Base-by-base conservation (phyloP, 2,113 vertebrate genomes). In the Eleginops maclovinus region DNA sequence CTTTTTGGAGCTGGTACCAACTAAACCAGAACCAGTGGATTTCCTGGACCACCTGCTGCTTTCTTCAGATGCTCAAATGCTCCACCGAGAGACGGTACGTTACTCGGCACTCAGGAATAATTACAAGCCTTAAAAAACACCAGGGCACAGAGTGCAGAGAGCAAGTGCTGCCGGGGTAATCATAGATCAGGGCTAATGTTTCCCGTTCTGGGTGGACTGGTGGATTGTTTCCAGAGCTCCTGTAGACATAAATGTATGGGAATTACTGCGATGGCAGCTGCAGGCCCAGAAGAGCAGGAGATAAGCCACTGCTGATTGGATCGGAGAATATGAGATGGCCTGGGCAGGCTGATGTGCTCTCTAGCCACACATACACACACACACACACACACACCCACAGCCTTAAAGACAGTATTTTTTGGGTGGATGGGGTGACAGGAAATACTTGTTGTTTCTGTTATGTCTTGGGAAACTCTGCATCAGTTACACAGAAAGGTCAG, bases 221-320 rank as follows among this genome's bases (percentile, higher is more conserved):
- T 79, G 88, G 87, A 90, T 89, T 85, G 90, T 90, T 89, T 89
- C 88, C 88, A 91, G 64, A 72, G 79, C 72, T 71, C 63, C 83
- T 68, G 53, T 47, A 62, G 71, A 88, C 80, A 71, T 86, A 82
- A 77, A 88, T 85, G 86, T 82, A 80, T 79, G 80, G 81, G 89
- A 89, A 88, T 93, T 89, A 91, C 72, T 78, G 55, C 8, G 67
- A 86, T 26, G 73, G 91, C 94, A 94, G 93, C 94, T 94, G 94
- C 93, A 86, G 47, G 84, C 69, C 61, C 84, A 88, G 71, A 89
- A 88, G 81, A 86, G 89, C 73, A 89, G 86, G 78, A 88, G 90
- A 91, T 93, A 93, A 94, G 91, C 89, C 90, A 46, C 81, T 87
- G 87, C 84, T 94, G 90, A 94, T 90, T 93, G 90, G 90, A 86